These are phyloP conservation scores for Proisotoma minuta DNA, from an alignment of 2,888 invertebrate genomes.

Conservation along the genomic window DNA sequence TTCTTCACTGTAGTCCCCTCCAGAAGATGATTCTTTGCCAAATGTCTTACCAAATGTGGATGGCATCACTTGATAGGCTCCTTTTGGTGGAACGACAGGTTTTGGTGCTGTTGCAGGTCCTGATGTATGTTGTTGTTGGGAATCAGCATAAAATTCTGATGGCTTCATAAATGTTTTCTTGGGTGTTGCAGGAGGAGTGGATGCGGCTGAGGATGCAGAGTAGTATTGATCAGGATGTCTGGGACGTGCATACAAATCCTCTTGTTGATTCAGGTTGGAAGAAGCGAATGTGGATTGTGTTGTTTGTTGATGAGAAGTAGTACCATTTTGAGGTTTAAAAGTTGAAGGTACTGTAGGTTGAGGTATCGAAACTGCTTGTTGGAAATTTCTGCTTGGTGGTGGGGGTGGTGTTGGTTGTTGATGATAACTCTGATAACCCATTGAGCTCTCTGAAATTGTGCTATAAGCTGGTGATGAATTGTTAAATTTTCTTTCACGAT, in stretches of 20 bases:
- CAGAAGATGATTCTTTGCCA: slow-evolving; percentile 30
- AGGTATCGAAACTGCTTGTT: slow-evolving; percentile 14
- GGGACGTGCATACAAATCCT: slow-evolving; percentile 43
- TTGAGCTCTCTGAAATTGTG: slow-evolving; percentile 42
- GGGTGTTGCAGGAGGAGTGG: slow-evolving; percentile 35
- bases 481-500: slow-evolving; percentile 42
- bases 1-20: slow-evolving; percentile 31
- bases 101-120: not conserved
- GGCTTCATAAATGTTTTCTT: slow-evolving; percentile 46
- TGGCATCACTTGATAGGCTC: slow-evolving; percentile 40
- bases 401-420: slow-evolving; percentile 30
- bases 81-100: slow-evolving; percentile 10
- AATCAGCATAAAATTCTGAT: slow-evolving; percentile 40
- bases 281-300: slow-evolving; percentile 12
- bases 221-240: slow-evolving; percentile 43
- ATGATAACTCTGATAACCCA: slow-evolving; percentile 33
- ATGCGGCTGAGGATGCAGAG: slow-evolving; percentile 35
- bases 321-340: slow-evolving; percentile 23
- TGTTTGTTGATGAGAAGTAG: not conserved
- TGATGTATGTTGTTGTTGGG: slow-evolving; percentile 20
- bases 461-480: slow-evolving; percentile 45
- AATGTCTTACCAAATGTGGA: slow-evolving; percentile 35
- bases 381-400: slow-evolving; percentile 39
- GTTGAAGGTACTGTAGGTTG: slow-evolving; percentile 20
- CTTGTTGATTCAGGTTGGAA: slow-evolving; percentile 19